A percentile compares a stretch with the other conserved stretches of the same genome.
These are phyloP conservation scores for Sarcophaga variegata DNA, from an alignment of 2,888 invertebrate species.

Conservation along the genomic window DNA sequence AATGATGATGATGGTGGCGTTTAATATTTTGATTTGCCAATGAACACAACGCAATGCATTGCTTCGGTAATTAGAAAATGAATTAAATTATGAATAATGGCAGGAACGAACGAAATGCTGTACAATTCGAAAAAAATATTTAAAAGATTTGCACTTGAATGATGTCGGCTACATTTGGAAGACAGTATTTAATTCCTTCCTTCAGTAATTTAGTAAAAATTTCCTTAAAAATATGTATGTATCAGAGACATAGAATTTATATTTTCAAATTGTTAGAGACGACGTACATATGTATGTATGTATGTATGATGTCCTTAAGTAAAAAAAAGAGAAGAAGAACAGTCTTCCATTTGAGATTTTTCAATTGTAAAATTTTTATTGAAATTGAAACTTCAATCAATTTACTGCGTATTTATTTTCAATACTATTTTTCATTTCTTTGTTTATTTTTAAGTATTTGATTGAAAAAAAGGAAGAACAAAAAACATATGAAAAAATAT, in stretches of 20 bases:
- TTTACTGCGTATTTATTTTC: background rate
- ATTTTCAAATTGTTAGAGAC: too few relatives aligned
- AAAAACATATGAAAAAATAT: background rate
- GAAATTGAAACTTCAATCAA: background rate
- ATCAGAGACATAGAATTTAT: too few relatives aligned
- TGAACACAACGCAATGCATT: background rate
- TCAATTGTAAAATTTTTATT: background rate
- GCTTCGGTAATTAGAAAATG: background rate
- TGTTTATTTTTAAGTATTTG: background rate
- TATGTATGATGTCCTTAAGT: too few relatives aligned
- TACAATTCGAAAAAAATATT: background rate
- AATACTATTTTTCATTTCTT: background rate
- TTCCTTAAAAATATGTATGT: too few relatives aligned
- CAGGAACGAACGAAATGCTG: background rate
- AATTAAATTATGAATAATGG: background rate
- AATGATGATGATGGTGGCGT: conserved; percentile 1
- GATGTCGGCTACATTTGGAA: too few relatives aligned
- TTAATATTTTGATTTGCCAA: conserved; percentile 31
- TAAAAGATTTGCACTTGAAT: too few relatives aligned
- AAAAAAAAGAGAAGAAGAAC: too few relatives aligned
- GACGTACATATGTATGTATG: too few relatives aligned
- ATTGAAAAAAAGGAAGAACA: background rate
- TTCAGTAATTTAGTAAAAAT: too few relatives aligned
- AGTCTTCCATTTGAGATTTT: background rate
- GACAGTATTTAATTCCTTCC: too few relatives aligned